phyloP scores from a whole-genome alignment of 2,797 vertebrate species.

The Hyperoplus immaculatus region DNA sequence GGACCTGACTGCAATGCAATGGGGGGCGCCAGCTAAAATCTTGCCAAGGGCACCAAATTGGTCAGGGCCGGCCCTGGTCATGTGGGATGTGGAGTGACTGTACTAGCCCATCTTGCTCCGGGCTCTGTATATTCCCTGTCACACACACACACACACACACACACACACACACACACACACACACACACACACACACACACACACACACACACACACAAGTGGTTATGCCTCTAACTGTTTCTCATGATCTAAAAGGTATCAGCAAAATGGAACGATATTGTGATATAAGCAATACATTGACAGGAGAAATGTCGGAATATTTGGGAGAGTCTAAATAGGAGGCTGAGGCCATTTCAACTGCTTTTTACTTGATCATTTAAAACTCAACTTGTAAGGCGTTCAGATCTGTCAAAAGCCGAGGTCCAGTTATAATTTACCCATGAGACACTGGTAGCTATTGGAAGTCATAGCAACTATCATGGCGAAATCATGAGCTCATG shows the following conservation, averaged over 20 bases:
- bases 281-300: background rate
- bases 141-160: background rate
- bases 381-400: too few species aligned
- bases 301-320: slow-evolving; percentile 3
- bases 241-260: slow-evolving; percentile 5
- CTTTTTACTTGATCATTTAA: background rate
- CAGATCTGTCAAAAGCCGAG: background rate
- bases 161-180: too few species aligned
- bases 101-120: slow-evolving; percentile 8
- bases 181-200: too few species aligned
- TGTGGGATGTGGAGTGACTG: slow-evolving; percentile 46
- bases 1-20: too few species aligned
- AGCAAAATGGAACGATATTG: background rate
- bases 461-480: background rate
- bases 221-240: background rate
- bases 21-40: too few species aligned
- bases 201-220: too few species aligned
- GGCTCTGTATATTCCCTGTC: slow-evolving; percentile 27
- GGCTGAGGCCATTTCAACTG: background rate
- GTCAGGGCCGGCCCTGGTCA: slow-evolving; percentile 13
- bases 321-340: background rate
- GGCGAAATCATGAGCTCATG: background rate
- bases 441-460: too few species aligned
- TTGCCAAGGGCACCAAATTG: too few species aligned
- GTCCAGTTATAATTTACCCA: too few species aligned